Conservation (phyloP, 2,797 vertebrate species). For the Megaceryle alcyon region DNA sequence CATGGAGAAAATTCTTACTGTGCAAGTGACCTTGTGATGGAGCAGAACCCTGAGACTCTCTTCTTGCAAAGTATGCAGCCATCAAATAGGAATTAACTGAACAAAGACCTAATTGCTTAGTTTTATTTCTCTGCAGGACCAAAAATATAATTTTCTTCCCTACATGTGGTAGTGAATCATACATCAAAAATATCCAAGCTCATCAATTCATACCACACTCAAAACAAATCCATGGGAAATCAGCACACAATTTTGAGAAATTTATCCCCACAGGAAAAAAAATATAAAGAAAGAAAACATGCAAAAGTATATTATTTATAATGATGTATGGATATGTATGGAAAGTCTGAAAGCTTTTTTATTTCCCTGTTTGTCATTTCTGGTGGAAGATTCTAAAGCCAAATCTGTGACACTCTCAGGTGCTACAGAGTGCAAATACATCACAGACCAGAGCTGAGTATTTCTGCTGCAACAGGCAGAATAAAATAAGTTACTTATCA, state of each 20-base stretch:
- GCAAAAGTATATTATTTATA: neutral
- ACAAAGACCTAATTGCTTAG: slow-evolving; percentile 36
- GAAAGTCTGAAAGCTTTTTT: neutral
- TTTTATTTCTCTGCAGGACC: slow-evolving; percentile 59
- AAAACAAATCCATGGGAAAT: slow-evolving; percentile 56
- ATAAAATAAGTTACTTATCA: neutral
- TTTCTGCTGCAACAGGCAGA: neutral
- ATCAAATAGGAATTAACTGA: slow-evolving; percentile 28
- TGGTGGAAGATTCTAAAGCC: neutral
- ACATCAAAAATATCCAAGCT: slow-evolving; percentile 68
- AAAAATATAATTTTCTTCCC: slow-evolving; percentile 68
- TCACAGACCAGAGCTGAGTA: neutral
- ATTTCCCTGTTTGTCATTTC: neutral
- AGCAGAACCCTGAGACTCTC: neutral
- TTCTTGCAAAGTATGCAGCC: neutral
- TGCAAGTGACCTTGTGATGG: neutral
- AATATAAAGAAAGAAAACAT: neutral
- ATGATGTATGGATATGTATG: neutral
- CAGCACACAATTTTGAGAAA: slow-evolving; percentile 14
- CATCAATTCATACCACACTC: slow-evolving; percentile 46
- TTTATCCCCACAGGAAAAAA: neutral
- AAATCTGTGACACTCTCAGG: neutral
- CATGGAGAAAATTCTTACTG: neutral
- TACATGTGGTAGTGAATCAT: slow-evolving; percentile 70
- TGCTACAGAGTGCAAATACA: neutral